Conservation (phyloP, 2,797 vertebrate genomes). For the Chelonia mydas region DNA sequence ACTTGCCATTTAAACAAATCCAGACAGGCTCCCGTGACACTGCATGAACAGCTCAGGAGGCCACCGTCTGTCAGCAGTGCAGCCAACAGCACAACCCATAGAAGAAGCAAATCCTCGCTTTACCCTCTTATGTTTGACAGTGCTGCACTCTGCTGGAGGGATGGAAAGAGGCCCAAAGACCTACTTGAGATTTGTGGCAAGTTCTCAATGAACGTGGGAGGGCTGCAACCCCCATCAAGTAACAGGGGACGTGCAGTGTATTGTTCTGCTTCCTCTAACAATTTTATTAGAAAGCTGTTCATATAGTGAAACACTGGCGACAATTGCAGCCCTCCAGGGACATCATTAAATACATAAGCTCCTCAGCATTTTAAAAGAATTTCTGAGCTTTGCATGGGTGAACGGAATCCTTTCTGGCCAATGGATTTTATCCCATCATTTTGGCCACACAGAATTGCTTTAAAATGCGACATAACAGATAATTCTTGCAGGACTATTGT, state of each 20-base stretch:
- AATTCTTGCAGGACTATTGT: neutral
- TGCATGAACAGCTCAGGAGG: neutral
- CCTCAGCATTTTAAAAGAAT: neutral
- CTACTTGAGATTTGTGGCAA: neutral
- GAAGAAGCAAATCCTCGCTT: neutral
- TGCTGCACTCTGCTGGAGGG: neutral
- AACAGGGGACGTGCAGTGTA: rapidly evolving
- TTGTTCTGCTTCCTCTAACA: neutral
- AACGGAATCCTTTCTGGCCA: neutral
- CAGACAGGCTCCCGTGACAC: neutral
- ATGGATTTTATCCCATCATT: rapidly evolving
- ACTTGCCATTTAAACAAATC: too few relatives aligned
- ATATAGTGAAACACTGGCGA: rapidly evolving
- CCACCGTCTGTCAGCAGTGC: neutral
- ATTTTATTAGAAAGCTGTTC: neutral
- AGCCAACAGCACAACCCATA: neutral
- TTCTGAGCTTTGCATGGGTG: neutral
- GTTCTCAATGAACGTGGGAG: neutral
- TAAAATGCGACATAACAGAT: rapidly evolving
- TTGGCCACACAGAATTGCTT: rapidly evolving
- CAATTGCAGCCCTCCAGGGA: neutral
- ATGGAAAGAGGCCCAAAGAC: neutral
- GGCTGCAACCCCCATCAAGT: rapidly evolving
- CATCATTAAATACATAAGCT: rapidly evolving
- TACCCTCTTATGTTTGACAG: neutral